A percentile compares a stretch with the other conserved stretches of the same genome.
Conservation (phyloP, 2,888 invertebrate species). For the Artemia sinica region DNA sequence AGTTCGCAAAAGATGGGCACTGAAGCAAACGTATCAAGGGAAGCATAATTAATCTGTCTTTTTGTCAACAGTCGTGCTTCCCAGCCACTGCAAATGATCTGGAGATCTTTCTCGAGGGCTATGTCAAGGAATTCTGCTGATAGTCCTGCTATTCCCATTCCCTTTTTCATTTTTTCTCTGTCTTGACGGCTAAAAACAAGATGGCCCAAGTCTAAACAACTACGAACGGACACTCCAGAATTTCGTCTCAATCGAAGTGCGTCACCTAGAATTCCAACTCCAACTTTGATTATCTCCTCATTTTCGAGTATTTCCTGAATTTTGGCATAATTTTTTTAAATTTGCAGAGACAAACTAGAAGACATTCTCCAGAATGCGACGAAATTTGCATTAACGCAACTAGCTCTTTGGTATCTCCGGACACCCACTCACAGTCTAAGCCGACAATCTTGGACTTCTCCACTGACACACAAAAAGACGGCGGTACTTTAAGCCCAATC, state of each 20-base stretch:
- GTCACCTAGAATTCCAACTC: conserved; percentile 52
- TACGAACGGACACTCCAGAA: conserved; percentile 42
- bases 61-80: conserved; percentile 49
- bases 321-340: conserved; percentile 42
- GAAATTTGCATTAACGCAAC: conserved; percentile 56
- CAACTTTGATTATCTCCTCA: conserved; percentile 51
- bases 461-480: no score
- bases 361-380: conserved; percentile 48
- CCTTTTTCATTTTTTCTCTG: conserved; percentile 1
- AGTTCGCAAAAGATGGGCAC: no score
- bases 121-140: conserved; percentile 42
- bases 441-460: conserved; percentile 39
- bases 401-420: conserved; percentile 34
- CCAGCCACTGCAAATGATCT: conserved; percentile 39
- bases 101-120: conserved; percentile 47
- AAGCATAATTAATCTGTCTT: conserved; percentile 37
- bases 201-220: conserved; percentile 47
- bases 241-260: conserved; percentile 42
- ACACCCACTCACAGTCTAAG: conserved; percentile 65
- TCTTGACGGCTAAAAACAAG: conserved; percentile 35
- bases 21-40: no score
- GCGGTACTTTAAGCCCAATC: no score
- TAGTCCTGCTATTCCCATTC: conserved; percentile 33
- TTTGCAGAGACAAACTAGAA: conserved; percentile 45
- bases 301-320: conserved; percentile 42